Evolutionary conservation across 1,140 invertebrate species (phyloP), one percentile per base, ranked within the genome.

Genomic region (Oppia nitens): DNA sequence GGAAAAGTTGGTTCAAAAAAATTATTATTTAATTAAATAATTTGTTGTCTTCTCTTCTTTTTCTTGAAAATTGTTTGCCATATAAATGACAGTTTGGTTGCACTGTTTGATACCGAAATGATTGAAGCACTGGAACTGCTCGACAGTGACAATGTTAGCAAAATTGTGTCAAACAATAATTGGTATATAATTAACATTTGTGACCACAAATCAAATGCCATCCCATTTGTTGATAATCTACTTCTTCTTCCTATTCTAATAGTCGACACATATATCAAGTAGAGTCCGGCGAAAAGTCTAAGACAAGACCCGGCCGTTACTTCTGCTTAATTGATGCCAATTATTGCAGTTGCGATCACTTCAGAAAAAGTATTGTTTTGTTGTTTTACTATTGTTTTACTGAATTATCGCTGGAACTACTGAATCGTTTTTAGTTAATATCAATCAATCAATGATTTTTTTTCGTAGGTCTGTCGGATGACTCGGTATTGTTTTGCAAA

Each of bases 291-390:
- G 49, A 23, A 17, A 24, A 51, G n/a, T n/a, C n/a, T n/a, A 51
- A 51, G 24, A 2, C 1, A 24, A 51, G 24, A 2, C 2, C 20
- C 12, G 12, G 12, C 40, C 53, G 40, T 45, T 2, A 55, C 40
- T 17, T 40, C 24, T 55, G 53, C 17, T 55, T 55, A n/a, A 32
- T 55, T 2, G 40, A 45, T 4, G 1, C 2, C 3, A 55, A 55
- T 55, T 21, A 55, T 55, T 55, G 53, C 25, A 40, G 24, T 45
- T 55, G 53, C 21, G n/a, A n/a, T n/a, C n/a, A n/a, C n/a, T n/a
- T n/a, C n/a, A n/a, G n/a, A n/a, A n/a, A n/a, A n/a, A n/a, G n/a
- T n/a, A n/a, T n/a, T n/a, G n/a, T n/a, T n/a, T n/a, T n/a, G n/a
- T n/a, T n/a, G n/a, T n/a, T n/a, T n/a, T n/a, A n/a, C n/a, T n/a